Evolutionary conservation across 2,113 vertebrate species (phyloP), one percentile per base, ranked within the genome.

Genomic region (Aix galericulata): DNA sequence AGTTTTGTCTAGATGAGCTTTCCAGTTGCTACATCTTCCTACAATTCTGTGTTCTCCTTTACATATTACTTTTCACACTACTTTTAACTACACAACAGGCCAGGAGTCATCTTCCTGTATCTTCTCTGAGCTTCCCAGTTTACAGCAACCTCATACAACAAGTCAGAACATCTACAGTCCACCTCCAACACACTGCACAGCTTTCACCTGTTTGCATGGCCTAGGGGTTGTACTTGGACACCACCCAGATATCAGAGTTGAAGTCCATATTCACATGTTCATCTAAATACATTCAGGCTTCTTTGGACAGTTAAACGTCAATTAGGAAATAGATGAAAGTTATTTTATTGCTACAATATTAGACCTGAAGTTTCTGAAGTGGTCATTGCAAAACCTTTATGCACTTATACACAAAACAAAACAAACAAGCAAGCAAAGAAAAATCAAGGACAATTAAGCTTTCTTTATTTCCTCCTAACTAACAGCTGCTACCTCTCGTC

Each of bases 31-130:
- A 7, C 32, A 74, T 53, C 58, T 69, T 82, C 29, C 63, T 62
- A 36, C 32, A 58, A 32, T 4, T 64, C 52, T 38, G 3, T 44
- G 26, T 46, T n/a, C 40, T n/a, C 27, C 34, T 69, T 83, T 40
- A 42, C 36, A 29, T 4, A 14, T 11, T 17, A 36, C 17, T 76
- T 64, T 40, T 40, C 26, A 64, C 17, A 20, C 26, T 40, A 38
- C 26, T 40, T 82, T 32, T 73, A 48, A 44, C 44, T 55, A 32
- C 17, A 29, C 9, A 69, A 17, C 16, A 82, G 42, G 59, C 31
- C 13, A 72, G 26, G 3, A 32, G 4, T 42, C 0, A 48, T 58
- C 79, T 52, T 85, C 26, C 29, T 21, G 0, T 5, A 50, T 50
- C 13, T 75, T 63, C 12, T 79, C 32, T 44, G 26, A 76, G 44